A percentile compares a stretch with the other conserved stretches of the same genome.
Conservation (phyloP, 1,140 invertebrate genomes). For the Nixonia krombeini region DNA sequence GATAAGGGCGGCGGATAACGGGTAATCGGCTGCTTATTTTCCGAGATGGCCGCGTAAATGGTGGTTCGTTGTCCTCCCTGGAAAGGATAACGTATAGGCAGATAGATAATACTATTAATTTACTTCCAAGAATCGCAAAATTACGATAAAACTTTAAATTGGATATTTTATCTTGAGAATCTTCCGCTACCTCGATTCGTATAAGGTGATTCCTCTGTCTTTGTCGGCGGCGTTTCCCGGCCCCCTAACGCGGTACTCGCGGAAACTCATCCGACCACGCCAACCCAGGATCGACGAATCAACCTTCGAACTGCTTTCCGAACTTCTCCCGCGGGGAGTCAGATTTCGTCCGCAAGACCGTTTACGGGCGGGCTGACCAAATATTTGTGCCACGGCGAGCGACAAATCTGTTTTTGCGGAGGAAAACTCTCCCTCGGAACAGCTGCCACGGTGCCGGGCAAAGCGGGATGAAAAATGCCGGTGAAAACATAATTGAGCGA, state of each 20-base stretch:
- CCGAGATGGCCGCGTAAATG: slow-evolving; percentile 47
- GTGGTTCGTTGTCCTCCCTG: not conserved
- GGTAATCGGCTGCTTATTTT: slow-evolving; percentile 64
- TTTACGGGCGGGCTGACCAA: not conserved
- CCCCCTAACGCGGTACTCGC: no score
- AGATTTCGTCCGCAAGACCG: not conserved
- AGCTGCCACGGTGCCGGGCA: not conserved
- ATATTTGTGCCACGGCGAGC: not conserved
- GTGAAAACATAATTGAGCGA: slow-evolving; percentile 5
- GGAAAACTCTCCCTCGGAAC: not conserved
- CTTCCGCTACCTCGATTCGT: slow-evolving; percentile 32
- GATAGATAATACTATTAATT: slow-evolving; percentile 67
- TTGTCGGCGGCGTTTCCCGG: not conserved
- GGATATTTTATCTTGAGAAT: slow-evolving; percentile 67
- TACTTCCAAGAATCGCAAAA: slow-evolving; percentile 68
- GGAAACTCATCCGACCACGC: no score
- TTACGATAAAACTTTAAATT: slow-evolving; percentile 70
- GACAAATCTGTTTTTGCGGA: not conserved
- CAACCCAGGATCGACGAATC: not conserved
- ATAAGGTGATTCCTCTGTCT: slow-evolving; percentile 1
- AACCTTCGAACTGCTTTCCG: not conserved
- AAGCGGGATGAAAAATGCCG: not conserved
- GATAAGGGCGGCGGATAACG: slow-evolving; percentile 42
- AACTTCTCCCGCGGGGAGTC: not conserved
- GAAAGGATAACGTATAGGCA: slow-evolving; percentile 1